These are phyloP conservation scores for Neuroscelio doddi DNA, from an alignment of 2,888 invertebrate genomes.

Conservation along the genomic window DNA sequence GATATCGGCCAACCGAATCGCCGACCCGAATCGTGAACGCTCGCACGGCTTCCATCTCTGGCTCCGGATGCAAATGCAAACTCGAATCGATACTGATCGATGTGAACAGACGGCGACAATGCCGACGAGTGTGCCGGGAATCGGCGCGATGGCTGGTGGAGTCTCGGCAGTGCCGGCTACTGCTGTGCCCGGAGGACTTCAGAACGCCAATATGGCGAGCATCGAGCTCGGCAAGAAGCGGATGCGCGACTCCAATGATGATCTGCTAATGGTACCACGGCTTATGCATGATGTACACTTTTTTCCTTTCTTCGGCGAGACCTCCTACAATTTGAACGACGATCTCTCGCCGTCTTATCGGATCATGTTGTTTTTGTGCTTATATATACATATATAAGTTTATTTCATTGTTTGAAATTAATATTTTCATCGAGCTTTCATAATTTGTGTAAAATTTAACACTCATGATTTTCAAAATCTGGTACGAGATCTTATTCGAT, in stretches of 20 bases:
- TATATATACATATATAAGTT: not conserved
- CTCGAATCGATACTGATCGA: constrained; percentile 43
- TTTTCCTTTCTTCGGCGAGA: constrained; percentile 49
- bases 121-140: constrained; percentile 67
- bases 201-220: constrained; percentile 80
- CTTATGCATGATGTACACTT: constrained; percentile 72
- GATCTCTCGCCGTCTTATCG: constrained; percentile 19
- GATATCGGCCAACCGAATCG: constrained; percentile 21
- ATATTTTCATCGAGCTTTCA: not conserved
- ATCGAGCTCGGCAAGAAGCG: constrained; percentile 97
- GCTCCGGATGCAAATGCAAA: constrained; percentile 29
- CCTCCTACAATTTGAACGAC: constrained; percentile 24
- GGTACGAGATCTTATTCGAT: constrained; percentile 11
- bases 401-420: not conserved
- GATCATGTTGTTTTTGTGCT: not conserved
- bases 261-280: constrained; percentile 94
- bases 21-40: constrained; percentile 41
- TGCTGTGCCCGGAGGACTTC: constrained; percentile 76
- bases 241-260: constrained; percentile 89
- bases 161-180: constrained; percentile 71
- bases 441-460: not conserved
- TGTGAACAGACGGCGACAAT: constrained; percentile 67
- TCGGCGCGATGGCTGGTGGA: constrained; percentile 68
- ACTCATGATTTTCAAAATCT: too few relatives aligned
- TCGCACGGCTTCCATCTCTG: constrained; percentile 22